Conservation (phyloP, 2,888 invertebrate species). For the Cephus runcator region DNA sequence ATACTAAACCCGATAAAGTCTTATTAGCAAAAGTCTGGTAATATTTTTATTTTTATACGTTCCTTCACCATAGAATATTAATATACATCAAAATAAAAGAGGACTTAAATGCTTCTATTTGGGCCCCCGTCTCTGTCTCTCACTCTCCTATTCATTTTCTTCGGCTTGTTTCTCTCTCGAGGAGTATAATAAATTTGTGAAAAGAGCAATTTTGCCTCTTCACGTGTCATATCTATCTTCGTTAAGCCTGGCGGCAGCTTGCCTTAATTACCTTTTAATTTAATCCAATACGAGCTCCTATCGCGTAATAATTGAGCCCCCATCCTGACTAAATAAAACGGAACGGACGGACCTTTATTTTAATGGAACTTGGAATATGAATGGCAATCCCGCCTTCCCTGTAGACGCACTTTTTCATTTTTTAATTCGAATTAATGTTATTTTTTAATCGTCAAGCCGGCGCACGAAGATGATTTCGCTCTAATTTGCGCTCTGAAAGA, state of each 20-base stretch:
- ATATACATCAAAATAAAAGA: too few relatives aligned
- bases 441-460: not conserved
- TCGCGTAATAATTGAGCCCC: conserved; percentile 22
- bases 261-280: conserved; percentile 45
- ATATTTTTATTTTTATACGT: too few relatives aligned
- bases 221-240: conserved; percentile 42
- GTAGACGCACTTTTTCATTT: not conserved
- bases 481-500: too few relatives aligned
- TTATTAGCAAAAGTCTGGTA: too few relatives aligned
- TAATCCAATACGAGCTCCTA: conserved; percentile 39
- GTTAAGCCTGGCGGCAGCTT: conserved; percentile 35
- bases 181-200: conserved; percentile 21
- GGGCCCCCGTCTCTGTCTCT: too few relatives aligned
- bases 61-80: too few relatives aligned
- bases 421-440: conserved; percentile 3
- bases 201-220: conserved; percentile 30
- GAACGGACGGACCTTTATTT: not conserved
- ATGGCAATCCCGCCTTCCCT: not conserved
- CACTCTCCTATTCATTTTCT: too few relatives aligned
- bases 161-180: not conserved
- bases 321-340: conserved; percentile 26
- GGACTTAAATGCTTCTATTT: too few relatives aligned
- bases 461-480: conserved; percentile 4
- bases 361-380: conserved; percentile 1
- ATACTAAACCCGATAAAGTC: too few relatives aligned